Conservation (phyloP, 2,888 invertebrate species). For the Pinctada fucata region DNA sequence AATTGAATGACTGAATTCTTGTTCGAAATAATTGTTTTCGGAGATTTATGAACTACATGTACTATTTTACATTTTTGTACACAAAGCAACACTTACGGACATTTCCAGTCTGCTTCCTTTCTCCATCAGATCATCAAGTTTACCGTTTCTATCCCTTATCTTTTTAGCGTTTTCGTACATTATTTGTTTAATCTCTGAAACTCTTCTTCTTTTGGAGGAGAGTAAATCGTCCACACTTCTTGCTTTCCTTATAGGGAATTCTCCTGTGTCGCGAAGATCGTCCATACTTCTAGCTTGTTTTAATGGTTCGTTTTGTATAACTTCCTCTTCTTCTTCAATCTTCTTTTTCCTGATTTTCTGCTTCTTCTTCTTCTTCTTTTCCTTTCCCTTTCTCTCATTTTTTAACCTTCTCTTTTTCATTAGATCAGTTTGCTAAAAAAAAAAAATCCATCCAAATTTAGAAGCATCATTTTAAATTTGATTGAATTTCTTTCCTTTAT, state of each 20-base stretch:
- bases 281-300: not conserved
- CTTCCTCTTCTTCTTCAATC: too few relatives aligned
- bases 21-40: too few relatives aligned
- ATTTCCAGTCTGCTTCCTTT: slow-evolving; percentile 4
- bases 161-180: not conserved
- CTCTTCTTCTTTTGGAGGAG: not conserved
- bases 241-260: not conserved
- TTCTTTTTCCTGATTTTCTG: not conserved
- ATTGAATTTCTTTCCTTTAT: too few relatives aligned
- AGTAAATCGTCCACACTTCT: not conserved
- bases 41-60: too few relatives aligned
- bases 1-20: too few relatives aligned
- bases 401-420: too few relatives aligned
- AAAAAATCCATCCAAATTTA: too few relatives aligned
- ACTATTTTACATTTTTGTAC: too few relatives aligned
- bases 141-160: not conserved
- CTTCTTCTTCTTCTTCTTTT: not conserved
- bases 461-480: too few relatives aligned
- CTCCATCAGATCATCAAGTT: not conserved
- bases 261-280: not conserved
- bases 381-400: too few relatives aligned
- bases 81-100: not conserved
- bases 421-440: too few relatives aligned
- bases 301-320: too few relatives aligned
- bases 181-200: not conserved